Percentiles rank a stretch among this genome's conserved stretches.
phyloP scores from a whole-genome alignment of 1,140 invertebrate genomes.

The Antheraea pernyi region DNA sequence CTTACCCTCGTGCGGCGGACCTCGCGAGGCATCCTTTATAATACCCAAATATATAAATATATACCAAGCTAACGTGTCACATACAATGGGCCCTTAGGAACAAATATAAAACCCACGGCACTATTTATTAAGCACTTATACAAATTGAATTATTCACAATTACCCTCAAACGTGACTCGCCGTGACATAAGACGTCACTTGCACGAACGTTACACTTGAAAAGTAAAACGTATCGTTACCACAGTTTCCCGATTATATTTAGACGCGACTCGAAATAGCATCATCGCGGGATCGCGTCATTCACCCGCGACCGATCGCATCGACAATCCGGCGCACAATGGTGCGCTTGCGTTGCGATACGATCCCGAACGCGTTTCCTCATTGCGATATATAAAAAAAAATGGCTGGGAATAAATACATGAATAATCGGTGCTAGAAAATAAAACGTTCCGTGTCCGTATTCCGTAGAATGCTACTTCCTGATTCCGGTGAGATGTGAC shows the following conservation, averaged over 20 bases:
- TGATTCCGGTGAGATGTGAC: constrained; percentile 12
- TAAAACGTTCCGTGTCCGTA: constrained; percentile 42
- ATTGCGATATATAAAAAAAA: not conserved
- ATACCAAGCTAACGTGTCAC: constrained; percentile 19
- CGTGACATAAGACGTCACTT: constrained; percentile 9
- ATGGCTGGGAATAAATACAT: not conserved
- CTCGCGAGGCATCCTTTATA: constrained; percentile 32
- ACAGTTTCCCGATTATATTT: not conserved
- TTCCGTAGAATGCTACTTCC: constrained; percentile 19
- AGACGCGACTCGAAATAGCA: not conserved
- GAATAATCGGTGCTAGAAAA: constrained; percentile 11
- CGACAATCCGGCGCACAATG: constrained; percentile 10
- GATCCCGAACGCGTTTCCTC: constrained; percentile 9
- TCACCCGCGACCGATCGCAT: constrained; percentile 13
- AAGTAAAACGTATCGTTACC: not conserved
- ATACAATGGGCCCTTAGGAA: constrained; percentile 11
- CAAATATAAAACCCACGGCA: constrained; percentile 14
- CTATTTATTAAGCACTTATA: constrained; percentile 17
- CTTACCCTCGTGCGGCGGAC: constrained; percentile 36
- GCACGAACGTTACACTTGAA: not conserved
- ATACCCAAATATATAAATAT: not conserved
- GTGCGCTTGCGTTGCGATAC: constrained; percentile 14
- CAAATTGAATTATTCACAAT: constrained; percentile 5
- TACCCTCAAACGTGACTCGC: constrained; percentile 7
- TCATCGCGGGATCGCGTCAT: too few species aligned